Evolutionary conservation across 2,888 invertebrate genomes (phyloP), one percentile per base, ranked within the genome.

Genomic region (Ceraclea dissimilis): DNA sequence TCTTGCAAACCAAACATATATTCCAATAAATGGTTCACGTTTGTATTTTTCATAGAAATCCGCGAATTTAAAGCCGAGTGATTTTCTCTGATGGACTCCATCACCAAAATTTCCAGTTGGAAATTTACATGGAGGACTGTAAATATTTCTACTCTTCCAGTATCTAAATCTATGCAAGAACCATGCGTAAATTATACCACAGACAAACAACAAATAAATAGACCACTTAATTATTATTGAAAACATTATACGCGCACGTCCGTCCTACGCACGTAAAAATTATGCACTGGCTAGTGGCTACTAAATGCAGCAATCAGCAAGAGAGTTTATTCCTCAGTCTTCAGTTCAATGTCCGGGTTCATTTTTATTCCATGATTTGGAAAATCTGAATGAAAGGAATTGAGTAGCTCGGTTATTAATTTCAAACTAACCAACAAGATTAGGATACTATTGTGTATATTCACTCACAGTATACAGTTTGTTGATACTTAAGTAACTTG

Each of bases 91-190:
- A n/a, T n/a, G n/a, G 4, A 18, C 2, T 10, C 18, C 46, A 19
- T 19, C 19, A 5, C 49, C 49, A 16, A 49, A 17, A 22, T 55
- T 26, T 11, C 55, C 55, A 2, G 31, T 17, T 10, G 51, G 51
- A 19, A 55, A 50, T 1, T 18, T 55, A 1, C 26, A 39, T 11
- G 55, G 55, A 8, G 33, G 50, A 13, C 55, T 50, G 31, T 22
- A 46, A 1, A 51, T 44, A 16, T 50, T 50, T 46, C 18, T 44
- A 16, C 46, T 50, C 19, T 26, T 44, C 55, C 55, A 55, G 17
- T 55, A 50, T 39, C 19, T 43, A 20, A 19, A 50, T 31, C 16
- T 16, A 19, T 51, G 21, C 17, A 26, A 31, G 8, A 50, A 16
- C 50, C 50, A 50, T 1, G 46, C 18, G 31, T 55, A 55, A 33